Evolutionary conservation across 2,113 vertebrate species (phyloP).

Genomic region (Numenius arquata): DNA sequence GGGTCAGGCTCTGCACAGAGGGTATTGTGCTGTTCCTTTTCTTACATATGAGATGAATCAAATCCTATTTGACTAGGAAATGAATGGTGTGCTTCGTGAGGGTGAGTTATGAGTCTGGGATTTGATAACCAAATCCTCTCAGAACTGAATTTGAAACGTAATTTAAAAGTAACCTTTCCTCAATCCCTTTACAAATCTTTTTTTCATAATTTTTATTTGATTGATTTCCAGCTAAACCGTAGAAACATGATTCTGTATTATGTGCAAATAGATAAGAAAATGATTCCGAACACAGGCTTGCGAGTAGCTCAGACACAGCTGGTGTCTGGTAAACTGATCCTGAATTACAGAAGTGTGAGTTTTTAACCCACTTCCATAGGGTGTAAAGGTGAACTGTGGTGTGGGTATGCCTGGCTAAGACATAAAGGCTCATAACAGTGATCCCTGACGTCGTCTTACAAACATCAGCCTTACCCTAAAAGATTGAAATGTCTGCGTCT

Average conservation of each 20-base stretch:
- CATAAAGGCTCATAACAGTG: not conserved
- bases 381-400: not conserved
- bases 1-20: not conserved
- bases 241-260: conserved; percentile 43
- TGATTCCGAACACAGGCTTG: conserved; percentile 9
- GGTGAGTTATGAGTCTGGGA: conserved; percentile 56
- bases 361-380: not conserved
- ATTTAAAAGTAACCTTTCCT: conserved; percentile 67
- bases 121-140: conserved; percentile 68
- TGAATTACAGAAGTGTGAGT: not conserved
- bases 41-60: conserved; percentile 21
- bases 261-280: conserved; percentile 57
- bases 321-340: conserved; percentile 10
- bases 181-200: conserved; percentile 64
- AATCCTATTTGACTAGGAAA: conserved; percentile 60
- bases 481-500: not conserved
- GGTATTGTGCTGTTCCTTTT: not conserved
- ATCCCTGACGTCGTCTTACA: accelerated
- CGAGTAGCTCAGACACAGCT: conserved; percentile 8
- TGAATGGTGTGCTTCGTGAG: conserved; percentile 30
- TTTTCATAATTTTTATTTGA: conserved; percentile 63
- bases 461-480: not conserved
- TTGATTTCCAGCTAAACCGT: conserved; percentile 53
- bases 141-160: conserved; percentile 57
- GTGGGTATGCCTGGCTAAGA: not conserved